Evolutionary conservation across 1,140 invertebrate genomes (phyloP), one percentile per base, ranked within the genome.

Genomic region (Drosophila pachea): DNA sequence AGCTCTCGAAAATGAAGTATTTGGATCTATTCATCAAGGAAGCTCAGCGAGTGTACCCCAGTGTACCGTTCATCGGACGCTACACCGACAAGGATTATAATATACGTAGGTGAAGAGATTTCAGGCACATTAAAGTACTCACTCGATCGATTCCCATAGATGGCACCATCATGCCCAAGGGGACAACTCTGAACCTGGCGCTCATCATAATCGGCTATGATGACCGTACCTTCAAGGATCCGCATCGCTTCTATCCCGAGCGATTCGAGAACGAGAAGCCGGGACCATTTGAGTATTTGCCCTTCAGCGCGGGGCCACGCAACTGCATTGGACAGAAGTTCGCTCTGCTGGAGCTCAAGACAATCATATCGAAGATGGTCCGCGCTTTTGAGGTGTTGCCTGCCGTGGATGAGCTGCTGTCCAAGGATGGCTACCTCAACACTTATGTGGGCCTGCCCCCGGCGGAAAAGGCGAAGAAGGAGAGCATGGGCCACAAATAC

Each of bases 211-310:
- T 89, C 16, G 86, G 86, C 4, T 87, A 88, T 5, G 75, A 88
- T 54, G 81, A 86, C 2, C 88, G 90, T 0, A 45, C 89, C 35
- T 97, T 93, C 81, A 92, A 94, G 35, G 92, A 97, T 76, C 95
- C 96, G 0, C 89, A 94, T 9, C 90, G 88, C 5, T 97, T 95
- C 78, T 90, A 93, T 77, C 96, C 96, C 0, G 95, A 96, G 22
- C 90, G 95, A 75, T 97, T 96, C 89, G 83, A 92, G 5, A 53
- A 56, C 2, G 74, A 89, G 36, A 84, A 84, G 12, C 89, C 91
- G 4, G 91, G 90, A 45, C 90, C 87, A 0, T 92, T 90, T 62
- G 78, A 91, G 16, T 93, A 91, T 78, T 82, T 94, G 36, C 93
- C 94, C 53, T 95, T 95, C 68, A 89, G 87, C 60, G 88, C 88